Conservation (phyloP, 2,113 vertebrate genomes). For the Periophthalmus modestus region DNA sequence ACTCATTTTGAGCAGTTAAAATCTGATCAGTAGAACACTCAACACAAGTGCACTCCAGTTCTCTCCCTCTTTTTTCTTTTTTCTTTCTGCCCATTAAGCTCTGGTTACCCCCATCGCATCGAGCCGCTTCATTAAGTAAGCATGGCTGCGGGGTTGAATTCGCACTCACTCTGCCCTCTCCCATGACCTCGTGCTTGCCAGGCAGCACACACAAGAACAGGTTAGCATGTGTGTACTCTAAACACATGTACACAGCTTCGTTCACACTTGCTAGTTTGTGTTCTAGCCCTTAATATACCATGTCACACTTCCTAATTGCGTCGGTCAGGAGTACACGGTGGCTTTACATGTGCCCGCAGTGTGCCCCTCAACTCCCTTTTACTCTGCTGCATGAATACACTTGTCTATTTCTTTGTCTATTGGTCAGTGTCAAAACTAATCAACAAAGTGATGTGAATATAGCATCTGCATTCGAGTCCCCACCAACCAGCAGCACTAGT, state of each 20-base stretch:
- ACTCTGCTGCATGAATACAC: slow-evolving; percentile 11
- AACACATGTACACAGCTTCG: neutral
- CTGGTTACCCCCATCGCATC: slow-evolving; percentile 50
- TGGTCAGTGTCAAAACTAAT: slow-evolving; percentile 58
- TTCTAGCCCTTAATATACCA: slow-evolving; percentile 23
- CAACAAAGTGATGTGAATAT: slow-evolving; percentile 54
- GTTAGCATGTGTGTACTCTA: slow-evolving; percentile 28
- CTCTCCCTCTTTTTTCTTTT: slow-evolving; percentile 19
- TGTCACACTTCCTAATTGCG: slow-evolving; percentile 33
- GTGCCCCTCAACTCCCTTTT: slow-evolving; percentile 14
- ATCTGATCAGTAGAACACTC: slow-evolving; percentile 28
- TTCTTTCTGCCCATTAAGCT: slow-evolving; percentile 49
- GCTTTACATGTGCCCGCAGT: slow-evolving; percentile 32
- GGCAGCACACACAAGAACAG: slow-evolving; percentile 30
- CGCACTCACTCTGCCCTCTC: slow-evolving; percentile 69
- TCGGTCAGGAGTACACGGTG: slow-evolving; percentile 24
- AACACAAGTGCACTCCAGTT: slow-evolving; percentile 35
- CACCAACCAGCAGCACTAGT: slow-evolving; percentile 34
- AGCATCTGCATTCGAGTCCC: slow-evolving; percentile 49
- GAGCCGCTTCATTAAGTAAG: slow-evolving; percentile 65
- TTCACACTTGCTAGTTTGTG: slow-evolving; percentile 18
- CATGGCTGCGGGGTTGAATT: slow-evolving; percentile 66
- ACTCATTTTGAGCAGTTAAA: slow-evolving; percentile 25
- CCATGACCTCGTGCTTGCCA: slow-evolving; percentile 70
- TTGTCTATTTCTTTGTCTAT: slow-evolving; percentile 22